A percentile compares a stretch with the other conserved stretches of the same genome.
These are phyloP conservation scores for Bombus fervidus DNA, from an alignment of 1,140 invertebrate genomes.

Conservation along the genomic window DNA sequence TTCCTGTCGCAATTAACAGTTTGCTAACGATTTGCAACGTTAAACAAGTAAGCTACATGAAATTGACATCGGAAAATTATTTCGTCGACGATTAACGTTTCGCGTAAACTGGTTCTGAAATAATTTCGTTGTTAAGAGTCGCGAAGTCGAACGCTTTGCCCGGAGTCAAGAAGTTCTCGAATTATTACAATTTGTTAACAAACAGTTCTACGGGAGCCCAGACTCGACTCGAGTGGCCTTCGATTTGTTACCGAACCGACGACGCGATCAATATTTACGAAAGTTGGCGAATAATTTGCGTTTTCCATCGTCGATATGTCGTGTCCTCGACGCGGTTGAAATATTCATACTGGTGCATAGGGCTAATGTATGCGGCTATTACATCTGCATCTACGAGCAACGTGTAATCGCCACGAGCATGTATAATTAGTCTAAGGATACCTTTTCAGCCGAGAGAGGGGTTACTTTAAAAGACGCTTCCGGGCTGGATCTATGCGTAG, in stretches of 20 bases:
- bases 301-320: neutral
- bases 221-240: neutral
- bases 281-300: neutral
- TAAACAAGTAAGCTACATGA: neutral
- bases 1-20: neutral
- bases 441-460: slow-evolving; percentile 9
- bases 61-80: neutral
- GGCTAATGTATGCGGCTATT: slow-evolving; percentile 47
- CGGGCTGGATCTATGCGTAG: neutral
- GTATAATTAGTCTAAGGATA: slow-evolving; percentile 70
- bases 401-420: slow-evolving; percentile 51
- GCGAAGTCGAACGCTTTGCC: neutral
- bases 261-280: neutral
- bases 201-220: too few species aligned
- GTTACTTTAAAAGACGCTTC: neutral
- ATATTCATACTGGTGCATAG: slow-evolving; percentile 37
- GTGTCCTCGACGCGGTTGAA: neutral
- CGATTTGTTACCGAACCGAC: neutral
- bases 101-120: neutral
- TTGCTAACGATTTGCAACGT: neutral
- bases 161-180: neutral
- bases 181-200: neutral
- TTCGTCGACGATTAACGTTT: neutral
- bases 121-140: neutral
- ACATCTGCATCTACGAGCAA: slow-evolving; percentile 51